These are phyloP conservation scores for Chaetogeoica ovagalla DNA, from an alignment of 2,888 invertebrate species.

Conservation along the genomic window DNA sequence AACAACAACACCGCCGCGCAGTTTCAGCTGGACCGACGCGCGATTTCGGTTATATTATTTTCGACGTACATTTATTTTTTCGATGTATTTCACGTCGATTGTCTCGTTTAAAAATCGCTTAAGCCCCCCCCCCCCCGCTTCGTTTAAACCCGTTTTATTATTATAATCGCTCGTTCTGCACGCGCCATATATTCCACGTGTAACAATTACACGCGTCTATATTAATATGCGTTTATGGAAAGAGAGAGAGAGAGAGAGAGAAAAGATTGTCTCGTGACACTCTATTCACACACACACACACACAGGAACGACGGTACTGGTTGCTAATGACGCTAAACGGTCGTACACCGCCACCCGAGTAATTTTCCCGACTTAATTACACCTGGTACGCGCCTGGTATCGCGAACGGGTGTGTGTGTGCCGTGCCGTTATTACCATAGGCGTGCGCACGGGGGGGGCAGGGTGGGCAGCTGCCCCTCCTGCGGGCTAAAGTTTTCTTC, in stretches of 20 bases:
- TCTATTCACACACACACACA: neutral
- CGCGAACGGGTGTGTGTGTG: too few relatives aligned
- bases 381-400: neutral
- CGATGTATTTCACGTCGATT: neutral
- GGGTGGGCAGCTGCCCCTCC: too few relatives aligned
- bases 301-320: too few relatives aligned
- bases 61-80: slow-evolving; percentile 21
- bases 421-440: too few relatives aligned
- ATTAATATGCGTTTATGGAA: neutral
- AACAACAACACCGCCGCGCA: neutral
- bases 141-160: slow-evolving; percentile 33
- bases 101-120: slow-evolving; percentile 50
- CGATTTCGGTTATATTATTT: neutral
- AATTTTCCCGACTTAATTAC: slow-evolving; percentile 42
- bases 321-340: slow-evolving; percentile 44
- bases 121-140: slow-evolving; percentile 21
- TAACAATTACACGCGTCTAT: slow-evolving; percentile 22
- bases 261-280: neutral
- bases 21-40: neutral
- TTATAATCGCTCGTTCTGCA: slow-evolving; percentile 28
- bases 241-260: too few relatives aligned
- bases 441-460: too few relatives aligned
- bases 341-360: slow-evolving; percentile 13
- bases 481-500: too few relatives aligned
- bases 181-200: slow-evolving; percentile 3